phyloP scores from a whole-genome alignment of 2,113 vertebrate genomes.

The Cyprinodon brontotheroides region DNA sequence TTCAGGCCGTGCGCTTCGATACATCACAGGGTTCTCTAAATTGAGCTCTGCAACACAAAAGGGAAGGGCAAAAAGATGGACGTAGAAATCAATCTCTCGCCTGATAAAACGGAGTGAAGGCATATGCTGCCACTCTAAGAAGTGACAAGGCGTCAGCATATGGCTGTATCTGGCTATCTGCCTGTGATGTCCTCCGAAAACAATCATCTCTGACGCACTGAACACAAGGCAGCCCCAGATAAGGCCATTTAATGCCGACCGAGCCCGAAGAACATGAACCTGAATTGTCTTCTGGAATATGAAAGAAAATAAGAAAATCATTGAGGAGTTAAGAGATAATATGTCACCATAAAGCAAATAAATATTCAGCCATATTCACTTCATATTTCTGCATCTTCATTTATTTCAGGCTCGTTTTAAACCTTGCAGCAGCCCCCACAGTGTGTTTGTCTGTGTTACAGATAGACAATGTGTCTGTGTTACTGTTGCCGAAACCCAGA shows the following conservation, averaged over 20 bases:
- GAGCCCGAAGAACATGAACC: constrained; percentile 36
- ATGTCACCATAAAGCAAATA: constrained; percentile 15
- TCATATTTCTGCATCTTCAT: constrained; percentile 26
- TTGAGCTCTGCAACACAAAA: constrained; percentile 72
- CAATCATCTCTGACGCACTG: constrained; percentile 65
- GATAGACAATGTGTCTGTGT: constrained; percentile 22
- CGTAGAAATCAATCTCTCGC: constrained; percentile 74
- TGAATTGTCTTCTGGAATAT: constrained; percentile 27
- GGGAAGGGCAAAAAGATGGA: constrained; percentile 75
- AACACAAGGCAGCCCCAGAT: constrained; percentile 47
- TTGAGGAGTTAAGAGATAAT: constrained; percentile 18
- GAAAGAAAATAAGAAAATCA: constrained; percentile 46
- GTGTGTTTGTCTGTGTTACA: constrained; percentile 10
- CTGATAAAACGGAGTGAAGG: constrained; percentile 62
- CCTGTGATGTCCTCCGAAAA: constrained; percentile 69
- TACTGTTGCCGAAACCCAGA: constrained; percentile 44
- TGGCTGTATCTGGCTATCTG: constrained; percentile 66
- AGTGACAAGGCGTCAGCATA: constrained; percentile 59
- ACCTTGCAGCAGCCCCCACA: not conserved
- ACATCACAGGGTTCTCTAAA: constrained; percentile 70
- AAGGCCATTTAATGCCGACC: constrained; percentile 59
- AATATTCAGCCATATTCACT: constrained; percentile 5
- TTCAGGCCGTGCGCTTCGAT: constrained; percentile 63
- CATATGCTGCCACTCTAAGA: constrained; percentile 48
- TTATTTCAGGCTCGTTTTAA: constrained; percentile 26